Percentiles rank a stretch among this genome's conserved stretches.
These are phyloP conservation scores for Peromyscus nudipes DNA, from an alignment of 2,797 vertebrate species.

Conservation along the genomic window DNA sequence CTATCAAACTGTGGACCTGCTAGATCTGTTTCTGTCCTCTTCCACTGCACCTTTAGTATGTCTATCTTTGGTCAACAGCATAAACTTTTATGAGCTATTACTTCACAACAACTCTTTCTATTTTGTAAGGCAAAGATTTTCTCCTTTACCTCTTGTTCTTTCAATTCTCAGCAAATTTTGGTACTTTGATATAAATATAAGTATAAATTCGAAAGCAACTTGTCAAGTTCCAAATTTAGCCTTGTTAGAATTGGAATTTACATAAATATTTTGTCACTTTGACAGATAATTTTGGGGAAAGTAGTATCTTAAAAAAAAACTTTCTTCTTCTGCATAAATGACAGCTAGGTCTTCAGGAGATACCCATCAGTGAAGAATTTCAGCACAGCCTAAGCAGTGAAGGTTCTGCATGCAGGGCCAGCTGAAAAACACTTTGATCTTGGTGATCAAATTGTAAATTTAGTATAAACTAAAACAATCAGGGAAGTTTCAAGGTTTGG, in stretches of 20 bases:
- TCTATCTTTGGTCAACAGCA: neutral
- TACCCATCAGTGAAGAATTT: neutral
- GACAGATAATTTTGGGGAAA: neutral
- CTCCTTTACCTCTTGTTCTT: neutral
- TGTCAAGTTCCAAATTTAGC: neutral
- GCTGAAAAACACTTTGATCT: neutral
- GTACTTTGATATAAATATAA: neutral
- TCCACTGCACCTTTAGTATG: neutral
- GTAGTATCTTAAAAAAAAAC: neutral
- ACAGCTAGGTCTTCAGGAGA: neutral
- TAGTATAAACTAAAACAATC: neutral
- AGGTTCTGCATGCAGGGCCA: neutral
- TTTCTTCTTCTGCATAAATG: neutral
- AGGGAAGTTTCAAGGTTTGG: conserved; percentile 2
- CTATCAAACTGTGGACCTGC: neutral
- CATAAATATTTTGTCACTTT: conserved; percentile 6
- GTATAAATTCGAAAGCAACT: conserved; percentile 14
- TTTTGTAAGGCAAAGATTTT: neutral
- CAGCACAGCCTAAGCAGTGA: neutral
- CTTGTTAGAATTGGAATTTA: neutral
- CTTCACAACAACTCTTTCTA: neutral
- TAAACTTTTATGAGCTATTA: neutral
- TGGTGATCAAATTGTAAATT: conserved; percentile 38
- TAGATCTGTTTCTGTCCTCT: neutral
- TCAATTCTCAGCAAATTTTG: conserved; percentile 34